Conservation (phyloP, 2,113 vertebrate genomes). For the Mastomys coucha region DNA sequence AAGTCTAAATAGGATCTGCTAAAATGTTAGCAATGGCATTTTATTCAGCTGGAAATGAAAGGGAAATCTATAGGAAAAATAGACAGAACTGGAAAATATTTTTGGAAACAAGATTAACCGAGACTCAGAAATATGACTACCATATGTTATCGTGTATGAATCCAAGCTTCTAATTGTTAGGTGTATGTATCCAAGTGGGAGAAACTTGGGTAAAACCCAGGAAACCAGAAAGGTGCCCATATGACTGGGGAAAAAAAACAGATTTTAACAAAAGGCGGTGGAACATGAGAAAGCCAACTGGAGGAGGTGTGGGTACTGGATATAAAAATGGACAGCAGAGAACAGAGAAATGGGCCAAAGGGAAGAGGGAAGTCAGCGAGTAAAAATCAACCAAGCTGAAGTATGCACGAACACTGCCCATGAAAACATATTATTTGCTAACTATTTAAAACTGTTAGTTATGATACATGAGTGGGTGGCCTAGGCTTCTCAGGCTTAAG, state of each 20-base stretch:
- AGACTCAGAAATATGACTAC: background rate
- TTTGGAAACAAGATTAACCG: background rate
- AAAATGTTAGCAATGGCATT: background rate
- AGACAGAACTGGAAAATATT: background rate
- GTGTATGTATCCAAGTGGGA: background rate
- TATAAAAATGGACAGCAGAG: background rate
- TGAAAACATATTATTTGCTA: background rate
- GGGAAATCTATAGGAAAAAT: background rate
- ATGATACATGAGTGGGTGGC: background rate
- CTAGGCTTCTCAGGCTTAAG: background rate
- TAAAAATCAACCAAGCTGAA: background rate
- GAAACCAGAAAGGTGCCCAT: background rate
- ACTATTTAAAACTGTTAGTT: background rate
- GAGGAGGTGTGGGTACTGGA: no score
- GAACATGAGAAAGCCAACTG: background rate
- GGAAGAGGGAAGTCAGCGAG: accelerated
- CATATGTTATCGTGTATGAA: no score
- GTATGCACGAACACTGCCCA: no score
- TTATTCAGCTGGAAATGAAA: background rate
- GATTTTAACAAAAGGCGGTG: background rate
- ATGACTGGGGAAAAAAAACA: background rate
- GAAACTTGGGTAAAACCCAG: background rate
- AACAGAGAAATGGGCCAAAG: no score
- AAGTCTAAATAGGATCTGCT: background rate
- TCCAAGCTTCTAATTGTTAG: background rate